Evolutionary conservation across 2,888 invertebrate genomes (phyloP), one percentile per base, ranked within the genome.

Genomic region (Malthinus seriepunctatus): DNA sequence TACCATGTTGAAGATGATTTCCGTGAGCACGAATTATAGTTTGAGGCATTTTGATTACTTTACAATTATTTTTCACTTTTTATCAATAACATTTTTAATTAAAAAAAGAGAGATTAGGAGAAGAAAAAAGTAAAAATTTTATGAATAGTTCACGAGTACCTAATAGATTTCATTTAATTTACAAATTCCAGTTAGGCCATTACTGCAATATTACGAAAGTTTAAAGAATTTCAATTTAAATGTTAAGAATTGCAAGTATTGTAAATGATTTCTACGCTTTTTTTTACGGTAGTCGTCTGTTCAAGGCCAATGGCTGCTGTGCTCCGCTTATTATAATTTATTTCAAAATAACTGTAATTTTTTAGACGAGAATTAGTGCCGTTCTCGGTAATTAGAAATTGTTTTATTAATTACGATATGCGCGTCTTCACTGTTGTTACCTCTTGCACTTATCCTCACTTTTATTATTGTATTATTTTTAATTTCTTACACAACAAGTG

Each of bases 31-130:
- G 71, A 35, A 70, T 54, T 37, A 69, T 60, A 15, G 73, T 72
- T 62, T 74, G 73, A 39, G 73, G 73, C 74, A 74, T 73, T 50
- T 60, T 42, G 39, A 42, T 42, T 42, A 23, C 14, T 64, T 34
- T 32, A 14, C 23, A 37, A 32, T 51, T 53, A 31, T n/a, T 10
- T 10, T 31, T 12, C 31, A 37, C 32, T 37, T 34, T 35, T 23
- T 32, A 15, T 15, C 14, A 47, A 8, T 32, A 39, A 14, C 14
- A 39, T 9, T 50, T 39, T 39, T 39, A 31, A 38, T 39, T 12
- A 38, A 12, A 10, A 15, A 15, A 42, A 23, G n/a, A n/a, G 39
- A 10, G 15, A 42, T 10, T 14, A 10, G 23, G n/a, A 11, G 23
- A 42, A 42, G n/a, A 15, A 42, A 14, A 10, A n/a, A 15, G 12